Base-by-base conservation (phyloP, 1,140 invertebrate genomes). In the Drosophila pandora region DNA sequence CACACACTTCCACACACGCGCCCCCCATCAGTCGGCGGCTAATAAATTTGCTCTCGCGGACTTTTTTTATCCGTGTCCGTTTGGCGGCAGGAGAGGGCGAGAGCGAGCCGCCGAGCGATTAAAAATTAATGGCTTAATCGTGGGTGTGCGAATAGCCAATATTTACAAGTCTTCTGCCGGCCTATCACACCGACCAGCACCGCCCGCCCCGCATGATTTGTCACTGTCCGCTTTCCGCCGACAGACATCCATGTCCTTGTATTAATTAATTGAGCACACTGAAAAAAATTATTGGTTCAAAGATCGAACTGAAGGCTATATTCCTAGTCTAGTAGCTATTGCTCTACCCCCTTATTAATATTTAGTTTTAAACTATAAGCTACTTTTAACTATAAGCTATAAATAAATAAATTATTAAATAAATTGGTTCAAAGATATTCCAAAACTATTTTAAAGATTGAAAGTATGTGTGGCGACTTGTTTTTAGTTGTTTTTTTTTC, bases 121-220 rank as follows among this genome's bases (percentile, higher is more conserved):
- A 63, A 75, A 70, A 60, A 70, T 85, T 74, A 59, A 84, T 77
- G 57, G 67, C 65, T 70, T 85, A 65, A 79, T 85, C 73, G 75
- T 69, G 55, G 49, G 52, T 43, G 39, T 58, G 65, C 23, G 55
- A 37, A 58, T 52, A 65, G 48, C 62, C 54, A 63, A 56, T 72
- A 77, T 75, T 50, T 74, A 59, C 72, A 52, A 57, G 70, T 58
- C 52, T 43, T 39, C 13, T 45, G 50, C 39, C 49, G 10, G 41
- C 13, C 12, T 4, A 10, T 28, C 12, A 5, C 34, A 56, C 12
- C 43, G 37, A 32, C 34, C 12, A 37, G 9, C 34, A 0, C 30
- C 30, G 17, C 25, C 34, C 0, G 13, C 41, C 41, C 13, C 13
- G 17, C 41, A 37, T 43, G 59, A 67, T 67, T 67, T 67, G 60